These are phyloP conservation scores for Oceanodroma leucorhoa DNA, from an alignment of 2,797 vertebrate species.

Conservation along the genomic window DNA sequence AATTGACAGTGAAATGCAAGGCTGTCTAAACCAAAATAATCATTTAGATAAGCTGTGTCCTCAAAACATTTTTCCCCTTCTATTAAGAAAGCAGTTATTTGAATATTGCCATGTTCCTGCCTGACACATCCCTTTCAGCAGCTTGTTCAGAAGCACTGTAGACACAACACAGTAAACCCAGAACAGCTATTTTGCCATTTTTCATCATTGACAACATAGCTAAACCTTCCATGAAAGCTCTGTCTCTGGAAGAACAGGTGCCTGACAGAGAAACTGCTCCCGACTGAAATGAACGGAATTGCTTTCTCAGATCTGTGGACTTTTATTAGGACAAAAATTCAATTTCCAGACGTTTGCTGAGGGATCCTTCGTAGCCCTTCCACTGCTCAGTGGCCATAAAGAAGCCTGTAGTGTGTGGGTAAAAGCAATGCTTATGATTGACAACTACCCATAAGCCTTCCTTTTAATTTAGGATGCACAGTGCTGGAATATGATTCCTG, in stretches of 20 bases:
- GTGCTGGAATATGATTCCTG: neutral
- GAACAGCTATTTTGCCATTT: conserved; percentile 17
- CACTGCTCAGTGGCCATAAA: conserved; percentile 12
- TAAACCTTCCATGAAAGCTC: conserved; percentile 25
- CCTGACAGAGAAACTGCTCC: conserved; percentile 37
- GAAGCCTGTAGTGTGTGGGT: neutral
- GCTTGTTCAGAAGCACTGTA: neutral
- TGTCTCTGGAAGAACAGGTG: conserved; percentile 25
- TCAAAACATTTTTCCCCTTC: neutral
- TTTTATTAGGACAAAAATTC: conserved; percentile 44
- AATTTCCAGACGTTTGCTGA: conserved; percentile 17
- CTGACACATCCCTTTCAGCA: conserved; percentile 2
- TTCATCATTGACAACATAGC: neutral
- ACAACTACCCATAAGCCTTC: neutral
- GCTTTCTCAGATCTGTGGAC: conserved; percentile 8
- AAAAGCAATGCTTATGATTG: neutral
- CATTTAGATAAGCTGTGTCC: conserved; percentile 14
- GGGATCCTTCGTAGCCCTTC: neutral
- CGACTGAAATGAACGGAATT: neutral
- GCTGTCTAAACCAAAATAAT: conserved; percentile 47
- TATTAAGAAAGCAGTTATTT: neutral
- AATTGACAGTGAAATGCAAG: conserved; percentile 8
- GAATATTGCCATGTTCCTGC: neutral
- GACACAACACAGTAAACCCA: neutral
- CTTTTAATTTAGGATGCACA: conserved; percentile 7